phyloP scores from a whole-genome alignment of 2,888 invertebrate genomes.

The Nemotelus nigrinus region DNA sequence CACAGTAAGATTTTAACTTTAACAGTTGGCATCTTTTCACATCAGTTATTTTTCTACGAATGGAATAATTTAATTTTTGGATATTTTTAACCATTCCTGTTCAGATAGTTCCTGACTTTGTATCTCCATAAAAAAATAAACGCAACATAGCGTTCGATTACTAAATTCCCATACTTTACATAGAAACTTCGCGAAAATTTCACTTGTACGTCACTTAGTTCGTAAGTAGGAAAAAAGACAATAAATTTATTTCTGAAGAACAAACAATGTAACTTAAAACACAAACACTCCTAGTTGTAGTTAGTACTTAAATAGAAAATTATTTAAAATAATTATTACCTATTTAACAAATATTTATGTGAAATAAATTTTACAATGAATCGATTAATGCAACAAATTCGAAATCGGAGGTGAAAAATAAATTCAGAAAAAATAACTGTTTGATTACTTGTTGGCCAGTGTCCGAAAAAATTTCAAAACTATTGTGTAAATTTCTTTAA shows the following conservation, averaged over 20 bases:
- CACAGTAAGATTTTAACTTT: no score
- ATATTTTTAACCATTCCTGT: no score
- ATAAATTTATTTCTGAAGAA: constrained; percentile 24
- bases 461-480: constrained; percentile 27
- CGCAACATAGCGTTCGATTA: no score
- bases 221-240: constrained; percentile 40
- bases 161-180: no score
- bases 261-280: constrained; percentile 18
- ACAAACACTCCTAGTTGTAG: constrained; percentile 15
- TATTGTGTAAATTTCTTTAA: constrained; percentile 20
- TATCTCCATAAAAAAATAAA: no score
- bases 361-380: not conserved
- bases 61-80: no score
- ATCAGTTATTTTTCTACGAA: no score
- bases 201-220: constrained; percentile 12
- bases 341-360: constrained; percentile 40
- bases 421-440: not conserved
- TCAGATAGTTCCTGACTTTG: no score
- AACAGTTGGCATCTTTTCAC: no score
- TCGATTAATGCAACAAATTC: constrained; percentile 1
- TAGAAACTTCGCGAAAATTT: not conserved
- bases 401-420: constrained; percentile 17
- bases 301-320: constrained; percentile 33
- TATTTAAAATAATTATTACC: constrained; percentile 44
- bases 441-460: constrained; percentile 32